Base-by-base conservation (phyloP, 2,113 vertebrate species). In the Vidua macroura region DNA sequence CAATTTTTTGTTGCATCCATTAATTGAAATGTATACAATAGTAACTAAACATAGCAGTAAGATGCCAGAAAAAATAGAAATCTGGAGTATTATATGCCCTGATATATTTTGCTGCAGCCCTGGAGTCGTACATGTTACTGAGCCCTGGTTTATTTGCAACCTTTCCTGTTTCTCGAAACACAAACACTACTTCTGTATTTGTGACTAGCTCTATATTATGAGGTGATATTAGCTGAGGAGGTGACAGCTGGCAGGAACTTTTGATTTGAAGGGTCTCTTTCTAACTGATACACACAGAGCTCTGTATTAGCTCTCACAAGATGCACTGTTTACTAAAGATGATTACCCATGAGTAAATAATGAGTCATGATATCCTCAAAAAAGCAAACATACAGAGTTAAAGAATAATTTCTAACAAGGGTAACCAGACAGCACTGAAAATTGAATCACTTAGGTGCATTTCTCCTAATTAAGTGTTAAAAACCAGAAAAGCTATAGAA, bases 321-420 rank as follows among this genome's bases (percentile, higher is more conserved):
- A 96, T 60, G 56, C 52, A 93, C 67, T 93, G 62, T 96, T 92
- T 96, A 90, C 95, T 89, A 69, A 94, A 69, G 70, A 92, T 81
- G 93, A 96, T 94, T 96, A 94, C 88, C 91, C 92, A 53, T 58
- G 20, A 93, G 91, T 95, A 97, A 97, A 96, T 91, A 96, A 95
- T 96, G 91, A 96, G 80, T 96, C 95, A 96, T 87, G 67, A 74
- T 93, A 95, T 14, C 70, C 92, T 95, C 88, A 88, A 96, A 92
- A 97, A 96, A 82, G 92, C 90, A 97, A 96, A 95, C 74, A 93
- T 37, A 52, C 44, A 39, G 75, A 90, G 95, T 94, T 97, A 91
- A 96, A 97, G 91, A 93, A 66, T 91, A 95, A 94, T 93, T 95
- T 95, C 56, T 92, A 90, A 77, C 55, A 62, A 1, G 55, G 53